Evolutionary conservation across 2,113 vertebrate genomes (phyloP).

Genomic region (Eleginops maclovinus): DNA sequence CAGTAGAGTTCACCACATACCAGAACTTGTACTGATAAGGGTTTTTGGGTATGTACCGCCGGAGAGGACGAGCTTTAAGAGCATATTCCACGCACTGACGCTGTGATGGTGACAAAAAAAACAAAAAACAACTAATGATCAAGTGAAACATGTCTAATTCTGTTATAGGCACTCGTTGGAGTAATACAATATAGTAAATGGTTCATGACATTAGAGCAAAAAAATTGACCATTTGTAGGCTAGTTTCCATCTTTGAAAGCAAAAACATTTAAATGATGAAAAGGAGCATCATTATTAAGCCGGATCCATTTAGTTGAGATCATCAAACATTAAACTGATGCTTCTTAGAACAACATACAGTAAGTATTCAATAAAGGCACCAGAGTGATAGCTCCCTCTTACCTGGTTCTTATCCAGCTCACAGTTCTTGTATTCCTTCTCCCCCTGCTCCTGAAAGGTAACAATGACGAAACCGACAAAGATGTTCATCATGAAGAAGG

Average conservation of each 20-base stretch:
- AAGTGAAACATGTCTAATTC: background rate
- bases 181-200: background rate
- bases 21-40: conserved; percentile 99
- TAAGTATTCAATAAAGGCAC: background rate
- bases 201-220: no score
- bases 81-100: conserved; percentile 99
- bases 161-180: background rate
- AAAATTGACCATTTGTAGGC: no score
- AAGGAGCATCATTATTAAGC: background rate
- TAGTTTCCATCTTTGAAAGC: no score
- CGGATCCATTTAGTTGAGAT: background rate
- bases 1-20: conserved; percentile 99
- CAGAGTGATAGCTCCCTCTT: conserved; percentile 25
- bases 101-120: conserved; percentile 73
- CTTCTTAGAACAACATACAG: no score
- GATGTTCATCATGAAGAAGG: no score
- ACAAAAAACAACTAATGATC: conserved; percentile 2
- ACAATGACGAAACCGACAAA: no score
- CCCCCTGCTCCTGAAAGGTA: conserved; percentile 89
- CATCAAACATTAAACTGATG: no score
- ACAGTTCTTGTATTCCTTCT: conserved; percentile 99
- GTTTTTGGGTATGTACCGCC: conserved; percentile 98
- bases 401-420: conserved; percentile 99
- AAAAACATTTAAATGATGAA: no score
- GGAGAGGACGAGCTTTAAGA: conserved; percentile 94